Evolutionary conservation across 2,888 invertebrate genomes (phyloP), one percentile per base, ranked within the genome.

Genomic region (Biston betularia): DNA sequence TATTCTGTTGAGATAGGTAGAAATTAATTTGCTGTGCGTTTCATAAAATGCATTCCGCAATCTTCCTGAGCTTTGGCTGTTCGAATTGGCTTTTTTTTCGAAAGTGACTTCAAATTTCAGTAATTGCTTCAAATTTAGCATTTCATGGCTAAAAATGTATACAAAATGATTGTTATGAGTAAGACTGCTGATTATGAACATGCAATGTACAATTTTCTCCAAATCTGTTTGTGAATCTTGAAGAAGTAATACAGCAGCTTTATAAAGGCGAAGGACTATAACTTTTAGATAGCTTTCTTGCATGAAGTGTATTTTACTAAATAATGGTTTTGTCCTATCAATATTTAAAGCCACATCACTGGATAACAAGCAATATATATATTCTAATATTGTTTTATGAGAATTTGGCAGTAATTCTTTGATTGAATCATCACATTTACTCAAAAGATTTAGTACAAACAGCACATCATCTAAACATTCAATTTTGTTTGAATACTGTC

Each of bases 41-140:
- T 92, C 90, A 78, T 87, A 88, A 68, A 89, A 87, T 12, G 80
- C 63, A 76, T 89, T 92, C 65, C 83, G 85, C 34, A 84, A 72
- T 78, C 84, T 87, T 14, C 93, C 90, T 73, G 78, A 78, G 73
- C 85, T 87, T 74, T 86, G 84, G 50, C 70, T 74, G 49, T 74
- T 81, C 60, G 68, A 71, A 64, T 80, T 77, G 68, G 82, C 58
- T 50, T 80, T 67, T n/a, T 75, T 76, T 14, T 59, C 63, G 56
- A 70, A 68, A 58, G 33, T 44, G 40, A 71, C 75, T 9, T 84
- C 65, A 14, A 86, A 65, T 33, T 77, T 49, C 55, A 89, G 45
- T 49, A 86, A 75, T 15, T 64, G 74, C 63, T 79, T 76, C 12
- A 88, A 63, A 68, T 73, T 70, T 6, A 88, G 65, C 75, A 87